Evolutionary conservation across 2,113 vertebrate species (phyloP), one percentile per base, ranked within the genome.

Genomic region (Tachysurus vachellii): DNA sequence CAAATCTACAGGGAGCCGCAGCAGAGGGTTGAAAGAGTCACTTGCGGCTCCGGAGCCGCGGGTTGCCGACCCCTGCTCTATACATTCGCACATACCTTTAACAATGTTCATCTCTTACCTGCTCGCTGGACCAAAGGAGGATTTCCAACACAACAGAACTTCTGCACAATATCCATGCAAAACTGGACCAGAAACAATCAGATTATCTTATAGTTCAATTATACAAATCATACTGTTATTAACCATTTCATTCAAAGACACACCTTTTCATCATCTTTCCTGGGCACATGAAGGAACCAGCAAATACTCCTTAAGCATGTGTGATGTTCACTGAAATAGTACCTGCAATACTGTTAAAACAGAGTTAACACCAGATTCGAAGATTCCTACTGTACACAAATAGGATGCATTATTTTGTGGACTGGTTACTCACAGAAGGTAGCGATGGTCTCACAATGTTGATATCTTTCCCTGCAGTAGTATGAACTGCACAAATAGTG

Each of bases 231-330:
- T 14, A 17, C 68, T 62, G 7, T 28, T 31, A 57, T 54, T 80
- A 11, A 80, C 7, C n/a, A n/a, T 80, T 56, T 59, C 31, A 13
- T 59, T 26, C 19, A 36, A 31, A 64, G 26, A 36, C 79, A 89
- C 95, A 99, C 98, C 97, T 97, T 97, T 92, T 98, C 97, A 90
- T 98, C 95, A 0, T 94, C 94, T 80, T 95, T 90, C 79, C 91
- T 77, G 75, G 95, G 96, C 47, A 96, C 91, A 62, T 99, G 98
- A 31, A 84, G 88, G 92, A 94, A 99, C 88, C 95, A 91, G 89
- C 98, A 99, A 1, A 86, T 85, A 84, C 89, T 83, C 92, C 94
- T 95, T 10, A 88, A 80, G 91, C 98, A 99, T 44, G 93, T 93
- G 89, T 93, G 90, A 21, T 95, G 91, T 14, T 96, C 96, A 89